These are phyloP conservation scores for Zaprionus ornatus DNA, from an alignment of 1,140 invertebrate species.

Conservation along the genomic window DNA sequence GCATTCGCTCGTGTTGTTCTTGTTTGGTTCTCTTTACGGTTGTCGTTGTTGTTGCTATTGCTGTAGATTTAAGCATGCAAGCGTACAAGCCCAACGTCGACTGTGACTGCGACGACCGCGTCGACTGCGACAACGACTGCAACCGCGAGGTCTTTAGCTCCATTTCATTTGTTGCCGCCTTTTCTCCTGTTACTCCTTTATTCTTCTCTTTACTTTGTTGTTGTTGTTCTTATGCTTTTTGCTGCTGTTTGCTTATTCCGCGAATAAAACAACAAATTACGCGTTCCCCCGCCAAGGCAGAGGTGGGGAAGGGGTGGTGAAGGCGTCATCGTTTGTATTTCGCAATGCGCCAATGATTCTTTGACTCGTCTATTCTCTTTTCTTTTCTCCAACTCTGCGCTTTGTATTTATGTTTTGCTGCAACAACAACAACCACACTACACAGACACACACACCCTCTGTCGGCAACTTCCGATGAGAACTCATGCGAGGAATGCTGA, in stretches of 20 bases:
- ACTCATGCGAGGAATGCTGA: conserved; percentile 52
- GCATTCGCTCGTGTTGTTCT: conserved; percentile 53
- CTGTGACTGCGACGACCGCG: conserved; percentile 31
- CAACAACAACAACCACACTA: conserved; percentile 3
- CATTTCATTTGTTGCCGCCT: conserved; percentile 67
- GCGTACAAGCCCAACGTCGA: conserved; percentile 40
- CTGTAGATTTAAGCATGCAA: conserved; percentile 80
- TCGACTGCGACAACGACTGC: conserved; percentile 11
- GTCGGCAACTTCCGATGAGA: conserved; percentile 68
- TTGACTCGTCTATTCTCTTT: conserved; percentile 20
- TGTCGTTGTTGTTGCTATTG: conserved; percentile 49
- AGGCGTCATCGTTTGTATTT: conserved; percentile 57
- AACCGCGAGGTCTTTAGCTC: conserved; percentile 59
- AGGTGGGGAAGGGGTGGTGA: conserved; percentile 24
- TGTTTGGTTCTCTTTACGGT: conserved; percentile 42
- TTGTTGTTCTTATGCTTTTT: conserved; percentile 29
- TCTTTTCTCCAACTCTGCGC: conserved; percentile 5
- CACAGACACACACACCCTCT: conserved; percentile 46
- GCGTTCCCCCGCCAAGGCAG: conserved; percentile 69
- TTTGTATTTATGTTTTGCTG: conserved; percentile 46
- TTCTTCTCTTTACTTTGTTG: conserved; percentile 19
- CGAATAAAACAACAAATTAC: conserved; percentile 80
- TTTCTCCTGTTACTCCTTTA: conserved; percentile 17
- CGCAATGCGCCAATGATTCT: conserved; percentile 69
- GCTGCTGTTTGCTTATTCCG: conserved; percentile 74